phyloP scores from a whole-genome alignment of 2,888 invertebrate species.

The Parasteatoda lunata region DNA sequence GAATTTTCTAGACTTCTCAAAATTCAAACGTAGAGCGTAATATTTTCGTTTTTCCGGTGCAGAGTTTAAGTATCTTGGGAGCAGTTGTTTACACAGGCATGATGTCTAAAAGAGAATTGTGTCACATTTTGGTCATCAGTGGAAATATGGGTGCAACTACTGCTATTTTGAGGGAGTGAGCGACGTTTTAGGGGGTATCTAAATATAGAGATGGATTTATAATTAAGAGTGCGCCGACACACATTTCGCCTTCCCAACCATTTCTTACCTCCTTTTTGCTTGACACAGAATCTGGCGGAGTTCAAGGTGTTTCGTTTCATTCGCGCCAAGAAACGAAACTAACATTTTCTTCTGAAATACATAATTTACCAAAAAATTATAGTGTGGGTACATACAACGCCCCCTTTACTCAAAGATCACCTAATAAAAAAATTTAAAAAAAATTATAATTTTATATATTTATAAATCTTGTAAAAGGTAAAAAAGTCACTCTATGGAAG shows the following conservation, averaged over 20 bases:
- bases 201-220: conserved; percentile 5
- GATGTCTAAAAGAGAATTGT: not conserved
- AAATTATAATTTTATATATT: too few relatives aligned
- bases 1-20: too few relatives aligned
- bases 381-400: too few relatives aligned
- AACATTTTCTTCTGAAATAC: too few relatives aligned
- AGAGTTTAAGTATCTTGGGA: not conserved
- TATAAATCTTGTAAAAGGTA: too few relatives aligned
- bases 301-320: not conserved
- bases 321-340: too few relatives aligned
- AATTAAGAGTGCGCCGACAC: conserved; percentile 32
- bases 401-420: too few relatives aligned
- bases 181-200: not conserved
- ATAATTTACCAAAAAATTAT: too few relatives aligned
- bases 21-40: too few relatives aligned
- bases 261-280: not conserved
- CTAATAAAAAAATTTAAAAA: too few relatives aligned
- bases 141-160: conserved; percentile 3
- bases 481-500: too few relatives aligned
- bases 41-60: not conserved
- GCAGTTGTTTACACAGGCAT: not conserved
- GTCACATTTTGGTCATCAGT: not conserved
- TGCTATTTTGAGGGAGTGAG: not conserved
- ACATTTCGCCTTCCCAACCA: conserved; percentile 22
- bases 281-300: not conserved